A percentile compares a stretch with the other conserved stretches of the same genome.
These are phyloP conservation scores for Sarcophaga caerulescens DNA, from an alignment of 2,888 invertebrate species.

Conservation along the genomic window DNA sequence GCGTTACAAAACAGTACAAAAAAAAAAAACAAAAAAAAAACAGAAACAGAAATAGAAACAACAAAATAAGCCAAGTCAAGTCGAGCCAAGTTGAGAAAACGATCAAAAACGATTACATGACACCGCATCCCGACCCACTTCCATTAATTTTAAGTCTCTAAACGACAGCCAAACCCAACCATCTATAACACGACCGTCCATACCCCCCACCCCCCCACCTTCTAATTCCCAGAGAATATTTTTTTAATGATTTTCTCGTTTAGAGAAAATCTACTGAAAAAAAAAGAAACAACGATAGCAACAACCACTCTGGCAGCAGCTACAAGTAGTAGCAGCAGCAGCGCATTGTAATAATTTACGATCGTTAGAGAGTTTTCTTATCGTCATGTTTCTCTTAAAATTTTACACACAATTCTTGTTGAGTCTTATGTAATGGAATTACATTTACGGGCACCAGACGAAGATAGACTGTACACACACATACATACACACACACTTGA, in stretches of 20 bases:
- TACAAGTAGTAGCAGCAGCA: neutral
- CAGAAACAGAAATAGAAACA: too few species aligned
- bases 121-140: conserved; percentile 4
- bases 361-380: conserved; percentile 30
- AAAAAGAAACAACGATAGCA: neutral
- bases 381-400: conserved; percentile 8
- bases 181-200: neutral
- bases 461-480: too few species aligned
- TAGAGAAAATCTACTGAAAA: neutral
- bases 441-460: neutral
- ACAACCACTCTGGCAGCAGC: neutral
- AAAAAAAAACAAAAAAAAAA: too few species aligned
- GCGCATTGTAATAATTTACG: conserved; percentile 32
- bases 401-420: conserved; percentile 7
- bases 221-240: neutral
- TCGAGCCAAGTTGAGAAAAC: neutral
- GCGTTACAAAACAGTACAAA: conserved; percentile 10
- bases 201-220: neutral
- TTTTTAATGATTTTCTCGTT: neutral
- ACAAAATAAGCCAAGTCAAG: conserved; percentile 6
- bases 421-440: neutral
- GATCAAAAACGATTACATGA: conserved; percentile 1
- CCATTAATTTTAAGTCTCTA: conserved; percentile 7
- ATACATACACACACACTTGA: neutral
- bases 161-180: neutral